phyloP scores from a whole-genome alignment of 2,888 invertebrate species.

The Andrena haemorrhoa region DNA sequence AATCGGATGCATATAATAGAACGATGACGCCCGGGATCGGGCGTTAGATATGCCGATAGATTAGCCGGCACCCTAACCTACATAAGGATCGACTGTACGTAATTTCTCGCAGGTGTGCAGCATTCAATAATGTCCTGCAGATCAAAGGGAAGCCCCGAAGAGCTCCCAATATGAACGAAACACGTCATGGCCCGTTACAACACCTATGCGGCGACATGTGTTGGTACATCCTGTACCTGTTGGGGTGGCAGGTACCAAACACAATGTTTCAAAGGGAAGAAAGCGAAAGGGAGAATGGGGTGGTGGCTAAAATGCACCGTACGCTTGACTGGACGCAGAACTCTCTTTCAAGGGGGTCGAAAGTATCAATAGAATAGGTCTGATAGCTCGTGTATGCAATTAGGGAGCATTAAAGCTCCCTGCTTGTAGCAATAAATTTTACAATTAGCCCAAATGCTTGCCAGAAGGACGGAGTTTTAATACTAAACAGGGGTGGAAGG shows the following conservation, averaged over 20 bases:
- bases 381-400: slow-evolving; percentile 73
- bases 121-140: slow-evolving; percentile 67
- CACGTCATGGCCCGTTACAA: slow-evolving; percentile 67
- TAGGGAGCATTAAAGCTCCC: slow-evolving; percentile 75
- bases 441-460: slow-evolving; percentile 20
- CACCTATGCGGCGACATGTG: slow-evolving; percentile 54
- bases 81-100: slow-evolving; percentile 44
- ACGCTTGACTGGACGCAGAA: slow-evolving; percentile 75
- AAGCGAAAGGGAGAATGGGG: slow-evolving; percentile 60
- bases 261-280: slow-evolving; percentile 77
- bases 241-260: slow-evolving; percentile 81
- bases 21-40: slow-evolving; percentile 8
- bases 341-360: slow-evolving; percentile 55
- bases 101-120: slow-evolving; percentile 71
- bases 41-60: slow-evolving; percentile 24
- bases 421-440: slow-evolving; percentile 26
- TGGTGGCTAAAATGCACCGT: slow-evolving; percentile 73
- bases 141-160: slow-evolving; percentile 74
- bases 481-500: not conserved
- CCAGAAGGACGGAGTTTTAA: not conserved
- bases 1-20: not conserved
- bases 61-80: slow-evolving; percentile 67
- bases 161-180: slow-evolving; percentile 62
- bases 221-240: slow-evolving; percentile 75
- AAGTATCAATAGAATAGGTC: slow-evolving; percentile 65